Base-by-base conservation (phyloP, 1,140 invertebrate species). In the Micrasema longulum region DNA sequence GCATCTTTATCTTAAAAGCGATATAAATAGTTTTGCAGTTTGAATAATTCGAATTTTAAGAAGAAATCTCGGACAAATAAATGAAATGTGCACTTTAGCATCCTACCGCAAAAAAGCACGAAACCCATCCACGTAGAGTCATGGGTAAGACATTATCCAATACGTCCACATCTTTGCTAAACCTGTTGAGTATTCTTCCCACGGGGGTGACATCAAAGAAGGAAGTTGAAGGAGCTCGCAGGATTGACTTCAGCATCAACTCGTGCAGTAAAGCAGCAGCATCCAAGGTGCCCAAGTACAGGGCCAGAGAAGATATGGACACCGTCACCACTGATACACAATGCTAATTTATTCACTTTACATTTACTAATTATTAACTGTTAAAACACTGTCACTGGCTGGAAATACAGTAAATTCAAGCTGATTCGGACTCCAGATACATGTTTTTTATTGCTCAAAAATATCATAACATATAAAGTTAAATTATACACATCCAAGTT, bases 181-280 rank as follows among this genome's bases (percentile, higher is more conserved):
- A 95, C 77, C 93, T 88, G 85, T 95, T 95, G 76, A 96, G 85
- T 78, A 95, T 89, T 78, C 95, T 88, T 78, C 95, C 95, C 69
- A 92, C 80, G 50, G 95, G 94, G 76, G 94, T 95, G 76, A 92
- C 90, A 83, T 97, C 95, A 87, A 94, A 96, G 86, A 96, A 95
- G 74, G 87, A 88, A 76, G 88, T 87, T 76, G 83, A 83, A 45
- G 94, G 94, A 75, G 89, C 88, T 74, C 88, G 89, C 76, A 96
- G 84, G 72, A 92, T 87, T 78, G 90, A 88, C 70, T 82, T 80
- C 65, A 97, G 88, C 77, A 95, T 82, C 55, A 83, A 82, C 74
- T 85, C 83, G 82, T 91, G 90, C 63, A 97, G 86, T 74, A 88
- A 77, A 75, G 83, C 83, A 76, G 92, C 90, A 73, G 91, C 92